Conservation (phyloP, 2,888 invertebrate genomes). For the Tipula helvola region DNA sequence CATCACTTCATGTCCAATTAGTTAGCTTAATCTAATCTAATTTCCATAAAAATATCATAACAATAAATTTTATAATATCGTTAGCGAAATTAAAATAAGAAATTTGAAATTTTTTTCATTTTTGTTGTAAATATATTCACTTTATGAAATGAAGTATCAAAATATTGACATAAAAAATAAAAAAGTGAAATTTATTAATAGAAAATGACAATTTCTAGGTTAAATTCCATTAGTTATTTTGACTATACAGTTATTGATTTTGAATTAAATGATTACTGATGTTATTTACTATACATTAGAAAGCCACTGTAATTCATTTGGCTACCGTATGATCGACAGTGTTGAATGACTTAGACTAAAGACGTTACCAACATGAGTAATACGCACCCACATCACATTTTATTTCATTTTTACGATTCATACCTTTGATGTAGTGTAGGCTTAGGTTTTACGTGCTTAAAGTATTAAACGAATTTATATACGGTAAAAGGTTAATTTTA, state of each 20-base stretch:
- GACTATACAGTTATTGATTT: not conserved
- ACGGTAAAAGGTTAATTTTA: too few relatives aligned
- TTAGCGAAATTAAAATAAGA: not conserved
- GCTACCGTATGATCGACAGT: not conserved
- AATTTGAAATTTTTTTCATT: not conserved
- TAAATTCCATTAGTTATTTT: not conserved
- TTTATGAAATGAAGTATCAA: not conserved
- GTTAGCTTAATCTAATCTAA: not conserved
- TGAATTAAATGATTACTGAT: not conserved
- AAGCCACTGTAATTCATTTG: not conserved
- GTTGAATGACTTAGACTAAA: not conserved
- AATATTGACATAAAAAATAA: not conserved
- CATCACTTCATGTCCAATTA: not conserved
- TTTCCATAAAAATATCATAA: not conserved
- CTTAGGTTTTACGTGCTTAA: not conserved
- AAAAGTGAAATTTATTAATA: not conserved
- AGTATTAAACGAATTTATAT: too few relatives aligned
- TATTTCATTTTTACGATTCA: not conserved
- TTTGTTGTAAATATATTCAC: too few relatives aligned
- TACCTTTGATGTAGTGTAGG: not conserved
- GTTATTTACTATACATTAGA: not conserved
- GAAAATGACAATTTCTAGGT: not conserved
- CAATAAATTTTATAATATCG: not conserved
- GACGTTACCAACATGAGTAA: not conserved
- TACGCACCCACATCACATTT: not conserved